Base-by-base conservation (phyloP, 2,113 vertebrate species). In the Gymnogyps californianus region DNA sequence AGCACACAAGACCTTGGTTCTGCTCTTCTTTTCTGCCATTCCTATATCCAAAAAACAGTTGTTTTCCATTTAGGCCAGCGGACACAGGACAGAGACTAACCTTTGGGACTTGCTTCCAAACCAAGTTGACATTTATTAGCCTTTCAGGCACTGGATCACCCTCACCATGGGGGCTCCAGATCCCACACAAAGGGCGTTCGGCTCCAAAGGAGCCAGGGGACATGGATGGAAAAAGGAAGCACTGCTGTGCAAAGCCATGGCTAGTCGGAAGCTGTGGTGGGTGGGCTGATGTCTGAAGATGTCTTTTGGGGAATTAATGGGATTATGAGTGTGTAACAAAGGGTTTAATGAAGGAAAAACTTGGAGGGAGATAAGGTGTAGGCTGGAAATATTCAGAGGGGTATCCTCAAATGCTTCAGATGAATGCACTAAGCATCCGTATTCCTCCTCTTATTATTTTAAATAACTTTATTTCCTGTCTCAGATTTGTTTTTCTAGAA, bases 401-500 rank as follows among this genome's bases (percentile, higher is more conserved):
- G 6, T 83, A 65, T 84, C 72, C 55, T 89, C 88, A 92, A 83
- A 78, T 20, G 20, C 42, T 93, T 92, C 72, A 93, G 61, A 94
- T 67, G 47, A 90, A 87, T 82, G 61, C 51, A 66, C 29, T 40
- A 71, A 64, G 22, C 47, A 91, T 89, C 59, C 40, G 42, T 87
- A 91, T 74, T 69, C 49, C 49, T 89, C 83, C 13, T 75, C 5
- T 65, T 64, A 83, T 89, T 87, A 87, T 78, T 93, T 82, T 64
- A 93, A 87, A 78, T 40, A 89, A 89, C 34, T 77, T 90, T 64
- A 84, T 84, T 96, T 95, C 69, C 91, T 83, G 42, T 72, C 69
- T 92, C 44, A 44, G 38, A 75, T 91, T 95, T 96, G 52, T 89
- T 96, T 91, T 94, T 58, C 77, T 89, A 91, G 87, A 89, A 94